Evolutionary conservation across 2,113 vertebrate genomes (phyloP).

Genomic region (Chaetops frenatus): DNA sequence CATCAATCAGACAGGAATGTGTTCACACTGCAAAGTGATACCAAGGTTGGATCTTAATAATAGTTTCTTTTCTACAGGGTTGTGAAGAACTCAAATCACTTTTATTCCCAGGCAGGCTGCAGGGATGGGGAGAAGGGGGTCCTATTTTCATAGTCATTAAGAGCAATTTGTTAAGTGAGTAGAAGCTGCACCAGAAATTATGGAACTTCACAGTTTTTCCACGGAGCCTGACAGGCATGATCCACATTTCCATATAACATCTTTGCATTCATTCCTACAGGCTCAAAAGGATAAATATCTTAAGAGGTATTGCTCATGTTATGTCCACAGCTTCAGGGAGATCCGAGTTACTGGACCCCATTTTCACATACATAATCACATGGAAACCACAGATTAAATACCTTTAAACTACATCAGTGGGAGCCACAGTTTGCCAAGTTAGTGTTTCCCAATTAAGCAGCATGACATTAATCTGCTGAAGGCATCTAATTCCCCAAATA

Average conservation of each 20-base stretch:
- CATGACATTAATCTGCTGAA: neutral
- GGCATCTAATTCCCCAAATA: neutral
- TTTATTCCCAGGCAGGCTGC: neutral
- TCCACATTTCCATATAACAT: fast-evolving
- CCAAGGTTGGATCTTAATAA: neutral
- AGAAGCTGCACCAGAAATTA: neutral
- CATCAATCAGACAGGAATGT: neutral
- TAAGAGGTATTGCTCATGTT: neutral
- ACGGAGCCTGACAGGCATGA: neutral
- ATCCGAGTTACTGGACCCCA: neutral
- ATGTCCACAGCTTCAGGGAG: neutral
- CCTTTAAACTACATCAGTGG: neutral
- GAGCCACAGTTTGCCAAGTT: neutral
- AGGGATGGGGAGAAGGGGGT: neutral
- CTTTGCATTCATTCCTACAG: neutral
- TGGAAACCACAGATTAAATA: neutral
- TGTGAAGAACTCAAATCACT: neutral
- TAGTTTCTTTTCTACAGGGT: neutral
- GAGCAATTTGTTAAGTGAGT: neutral
- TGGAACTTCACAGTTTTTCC: neutral
- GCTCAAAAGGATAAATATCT: neutral
- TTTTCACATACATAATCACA: neutral
- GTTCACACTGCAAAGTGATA: neutral
- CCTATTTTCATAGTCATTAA: neutral
- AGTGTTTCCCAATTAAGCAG: neutral